Evolutionary conservation across 2,797 vertebrate genomes (phyloP).

Genomic region (Sebastes iracundus): DNA sequence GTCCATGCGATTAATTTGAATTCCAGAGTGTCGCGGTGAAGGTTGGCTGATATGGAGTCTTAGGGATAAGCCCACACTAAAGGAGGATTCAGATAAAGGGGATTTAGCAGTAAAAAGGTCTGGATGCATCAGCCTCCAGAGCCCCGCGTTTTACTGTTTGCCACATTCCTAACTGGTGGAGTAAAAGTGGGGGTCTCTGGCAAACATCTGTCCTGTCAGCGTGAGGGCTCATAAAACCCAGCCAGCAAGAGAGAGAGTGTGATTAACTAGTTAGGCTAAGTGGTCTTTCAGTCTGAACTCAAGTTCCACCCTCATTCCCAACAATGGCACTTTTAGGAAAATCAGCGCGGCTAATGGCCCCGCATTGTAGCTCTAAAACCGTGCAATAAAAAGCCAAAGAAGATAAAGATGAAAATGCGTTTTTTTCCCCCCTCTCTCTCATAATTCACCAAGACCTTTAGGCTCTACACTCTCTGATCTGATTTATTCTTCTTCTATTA

Average conservation of each 20-base stretch:
- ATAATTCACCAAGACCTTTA: constrained; percentile 50
- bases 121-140: constrained; percentile 58
- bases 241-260: constrained; percentile 42
- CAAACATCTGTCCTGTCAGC: constrained; percentile 80
- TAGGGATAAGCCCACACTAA: constrained; percentile 71
- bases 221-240: constrained; percentile 70
- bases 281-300: constrained; percentile 71
- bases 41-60: constrained; percentile 65
- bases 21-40: constrained; percentile 55
- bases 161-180: constrained; percentile 74
- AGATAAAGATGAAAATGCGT: constrained; percentile 46
- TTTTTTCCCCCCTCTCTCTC: neutral
- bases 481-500: constrained; percentile 59
- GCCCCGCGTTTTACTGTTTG: constrained; percentile 65
- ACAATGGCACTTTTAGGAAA: constrained; percentile 68
- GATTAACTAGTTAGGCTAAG: constrained; percentile 78
- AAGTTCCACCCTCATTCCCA: constrained; percentile 64
- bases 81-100: constrained; percentile 74
- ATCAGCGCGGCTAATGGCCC: constrained; percentile 60
- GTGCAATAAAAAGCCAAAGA: constrained; percentile 55
- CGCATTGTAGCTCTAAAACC: constrained; percentile 31
- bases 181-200: constrained; percentile 75
- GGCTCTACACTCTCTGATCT: constrained; percentile 40
- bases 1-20: constrained; percentile 61
- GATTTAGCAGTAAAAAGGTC: constrained; percentile 74